phyloP scores from a whole-genome alignment of 2,888 invertebrate species.

The Cheilosia variabilis region DNA sequence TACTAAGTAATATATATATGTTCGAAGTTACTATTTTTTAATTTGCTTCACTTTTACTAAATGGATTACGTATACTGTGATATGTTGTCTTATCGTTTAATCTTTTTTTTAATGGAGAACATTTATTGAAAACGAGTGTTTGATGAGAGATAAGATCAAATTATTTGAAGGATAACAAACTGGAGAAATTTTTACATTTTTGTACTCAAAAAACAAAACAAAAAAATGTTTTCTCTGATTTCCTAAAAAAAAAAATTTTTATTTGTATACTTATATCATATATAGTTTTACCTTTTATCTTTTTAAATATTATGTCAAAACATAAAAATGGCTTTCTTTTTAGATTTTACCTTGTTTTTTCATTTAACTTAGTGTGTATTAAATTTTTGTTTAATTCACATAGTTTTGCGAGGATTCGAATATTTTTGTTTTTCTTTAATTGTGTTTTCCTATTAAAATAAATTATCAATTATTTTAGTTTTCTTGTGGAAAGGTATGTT shows the following conservation, averaged over 20 bases:
- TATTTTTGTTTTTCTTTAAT: slow-evolving; percentile 49
- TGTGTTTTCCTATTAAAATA: slow-evolving; percentile 53
- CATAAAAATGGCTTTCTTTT: slow-evolving; percentile 61
- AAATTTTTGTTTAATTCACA: slow-evolving; percentile 70
- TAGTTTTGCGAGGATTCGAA: slow-evolving; percentile 76
- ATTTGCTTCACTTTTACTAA: slow-evolving; percentile 30
- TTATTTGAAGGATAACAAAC: neutral
- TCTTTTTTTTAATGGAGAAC: slow-evolving; percentile 26
- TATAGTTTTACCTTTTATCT: slow-evolving; percentile 42
- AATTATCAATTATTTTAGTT: slow-evolving; percentile 34
- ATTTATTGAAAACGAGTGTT: neutral
- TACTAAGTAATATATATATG: slow-evolving; percentile 6
- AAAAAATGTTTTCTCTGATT: slow-evolving; percentile 22
- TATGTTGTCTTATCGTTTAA: slow-evolving; percentile 74
- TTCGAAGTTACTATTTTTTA: slow-evolving; percentile 28
- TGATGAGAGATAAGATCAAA: neutral
- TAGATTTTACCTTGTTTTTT: slow-evolving; percentile 32
- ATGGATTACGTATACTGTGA: slow-evolving; percentile 76
- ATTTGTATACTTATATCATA: slow-evolving; percentile 65
- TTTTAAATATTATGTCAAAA: slow-evolving; percentile 70
- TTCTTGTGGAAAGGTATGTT: slow-evolving; percentile 28
- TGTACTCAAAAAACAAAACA: slow-evolving; percentile 4
- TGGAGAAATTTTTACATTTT: neutral
- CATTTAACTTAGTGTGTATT: slow-evolving; percentile 36
- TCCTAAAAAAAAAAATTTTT: slow-evolving; percentile 50